Evolutionary conservation across 1,140 invertebrate genomes (phyloP).

Genomic region (Proctacanthus coquilletti): DNA sequence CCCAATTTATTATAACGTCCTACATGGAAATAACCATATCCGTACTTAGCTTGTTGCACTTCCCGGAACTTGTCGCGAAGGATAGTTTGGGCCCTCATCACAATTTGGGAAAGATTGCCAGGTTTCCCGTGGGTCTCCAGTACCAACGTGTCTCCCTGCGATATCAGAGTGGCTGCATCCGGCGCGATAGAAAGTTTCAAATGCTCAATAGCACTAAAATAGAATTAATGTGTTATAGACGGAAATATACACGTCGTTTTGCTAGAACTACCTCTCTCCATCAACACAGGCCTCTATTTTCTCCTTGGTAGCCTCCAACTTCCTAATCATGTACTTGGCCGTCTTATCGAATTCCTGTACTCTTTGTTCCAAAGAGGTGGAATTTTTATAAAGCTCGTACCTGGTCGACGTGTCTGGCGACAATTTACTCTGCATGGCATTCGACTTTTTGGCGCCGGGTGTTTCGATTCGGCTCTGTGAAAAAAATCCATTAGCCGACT

Average conservation of each 20-base stretch:
- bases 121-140: conserved; percentile 39
- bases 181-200: conserved; percentile 40
- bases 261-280: conserved; percentile 42
- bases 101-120: conserved; percentile 20
- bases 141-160: conserved; percentile 58
- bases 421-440: conserved; percentile 20
- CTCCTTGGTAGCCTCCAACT: conserved; percentile 49
- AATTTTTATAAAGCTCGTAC: conserved; percentile 1
- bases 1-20: no score
- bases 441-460: conserved; percentile 20
- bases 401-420: conserved; percentile 14
- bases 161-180: conserved; percentile 63
- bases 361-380: conserved; percentile 16
- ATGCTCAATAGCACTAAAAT: conserved; percentile 17
- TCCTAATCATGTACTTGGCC: conserved; percentile 44
- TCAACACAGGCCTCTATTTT: conserved; percentile 47
- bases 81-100: conserved; percentile 25
- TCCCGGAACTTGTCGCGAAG: conserved; percentile 26
- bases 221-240: no score
- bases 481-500: neutral
- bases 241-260: conserved; percentile 29
- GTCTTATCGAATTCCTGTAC: conserved; percentile 37
- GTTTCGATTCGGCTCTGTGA: conserved; percentile 27
- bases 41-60: conserved; percentile 25
- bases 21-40: no score